Conservation (phyloP, 2,113 vertebrate genomes). For the Anser brachyrhynchus region DNA sequence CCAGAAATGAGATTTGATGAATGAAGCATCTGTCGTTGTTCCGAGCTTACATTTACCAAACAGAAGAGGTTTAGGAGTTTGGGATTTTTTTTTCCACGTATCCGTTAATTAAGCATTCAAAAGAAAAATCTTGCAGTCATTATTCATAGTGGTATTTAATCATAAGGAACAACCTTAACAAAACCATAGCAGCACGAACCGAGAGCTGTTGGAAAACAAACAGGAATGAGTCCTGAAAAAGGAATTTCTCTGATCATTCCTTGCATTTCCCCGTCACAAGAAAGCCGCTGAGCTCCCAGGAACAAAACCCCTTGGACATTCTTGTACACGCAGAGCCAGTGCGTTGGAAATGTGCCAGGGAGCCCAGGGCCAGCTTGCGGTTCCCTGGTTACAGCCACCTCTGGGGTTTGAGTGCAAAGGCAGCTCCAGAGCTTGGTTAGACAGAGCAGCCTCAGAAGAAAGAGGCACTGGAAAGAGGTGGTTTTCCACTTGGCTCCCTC, state of each 20-base stretch:
- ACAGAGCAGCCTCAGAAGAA: not conserved
- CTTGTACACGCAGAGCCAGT: not conserved
- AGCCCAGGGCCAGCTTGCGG: not conserved
- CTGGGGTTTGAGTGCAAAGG: not conserved
- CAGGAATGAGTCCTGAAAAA: not conserved
- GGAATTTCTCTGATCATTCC: not conserved
- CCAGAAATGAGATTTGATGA: not conserved
- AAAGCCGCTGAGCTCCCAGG: not conserved
- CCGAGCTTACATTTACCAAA: not conserved
- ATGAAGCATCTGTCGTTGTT: not conserved
- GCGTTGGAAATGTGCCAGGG: not conserved
- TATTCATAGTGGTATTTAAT: not conserved
- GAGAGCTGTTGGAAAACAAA: not conserved
- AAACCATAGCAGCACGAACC: not conserved
- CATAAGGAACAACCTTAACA: not conserved
- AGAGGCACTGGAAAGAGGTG: not conserved
- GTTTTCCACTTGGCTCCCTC: not conserved
- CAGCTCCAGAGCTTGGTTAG: not conserved
- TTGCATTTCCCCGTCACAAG: not conserved
- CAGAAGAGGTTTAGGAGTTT: not conserved
- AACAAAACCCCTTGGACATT: not conserved
- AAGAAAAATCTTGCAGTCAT: not conserved
- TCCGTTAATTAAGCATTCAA: not conserved
- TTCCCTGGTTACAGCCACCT: not conserved
- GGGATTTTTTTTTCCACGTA: not conserved